These are phyloP conservation scores for Zophobas morio DNA, from an alignment of 1,140 invertebrate species.

Conservation along the genomic window DNA sequence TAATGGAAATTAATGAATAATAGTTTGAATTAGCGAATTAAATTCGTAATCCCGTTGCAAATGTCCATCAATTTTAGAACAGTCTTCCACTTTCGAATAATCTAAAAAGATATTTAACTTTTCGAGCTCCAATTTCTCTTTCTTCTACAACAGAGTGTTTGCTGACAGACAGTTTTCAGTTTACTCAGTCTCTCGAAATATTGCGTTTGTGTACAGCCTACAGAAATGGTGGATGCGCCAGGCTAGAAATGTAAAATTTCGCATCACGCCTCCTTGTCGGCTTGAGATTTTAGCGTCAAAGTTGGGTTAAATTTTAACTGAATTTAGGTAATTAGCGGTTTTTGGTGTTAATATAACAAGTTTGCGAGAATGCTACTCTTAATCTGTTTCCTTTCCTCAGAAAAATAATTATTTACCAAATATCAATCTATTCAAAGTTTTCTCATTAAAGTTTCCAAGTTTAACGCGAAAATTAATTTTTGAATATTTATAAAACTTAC, in stretches of 20 bases:
- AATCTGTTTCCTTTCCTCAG: too few species aligned
- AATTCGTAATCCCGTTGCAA: background rate
- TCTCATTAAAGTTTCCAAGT: conserved; percentile 3
- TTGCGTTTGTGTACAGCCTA: background rate
- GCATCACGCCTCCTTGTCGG: background rate
- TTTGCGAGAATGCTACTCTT: too few species aligned
- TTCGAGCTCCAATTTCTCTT: too few species aligned
- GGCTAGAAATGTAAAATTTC: background rate
- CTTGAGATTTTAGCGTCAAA: too few species aligned
- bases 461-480: conserved; percentile 16
- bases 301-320: too few species aligned
- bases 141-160: background rate
- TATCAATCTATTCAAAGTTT: conserved; percentile 8
- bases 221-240: conserved; percentile 30
- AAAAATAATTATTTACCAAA: background rate
- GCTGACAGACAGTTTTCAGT: background rate
- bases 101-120: too few species aligned
- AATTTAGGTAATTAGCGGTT: too few species aligned
- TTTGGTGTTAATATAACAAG: too few species aligned
- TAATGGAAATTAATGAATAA: background rate
- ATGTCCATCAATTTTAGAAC: background rate
- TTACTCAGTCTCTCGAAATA: background rate
- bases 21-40: background rate
- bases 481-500: conserved; percentile 28
- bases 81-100: too few species aligned